Percentiles rank a stretch among this genome's conserved stretches.
Conservation (phyloP, 2,797 vertebrate genomes). For the Pterois miles region DNA sequence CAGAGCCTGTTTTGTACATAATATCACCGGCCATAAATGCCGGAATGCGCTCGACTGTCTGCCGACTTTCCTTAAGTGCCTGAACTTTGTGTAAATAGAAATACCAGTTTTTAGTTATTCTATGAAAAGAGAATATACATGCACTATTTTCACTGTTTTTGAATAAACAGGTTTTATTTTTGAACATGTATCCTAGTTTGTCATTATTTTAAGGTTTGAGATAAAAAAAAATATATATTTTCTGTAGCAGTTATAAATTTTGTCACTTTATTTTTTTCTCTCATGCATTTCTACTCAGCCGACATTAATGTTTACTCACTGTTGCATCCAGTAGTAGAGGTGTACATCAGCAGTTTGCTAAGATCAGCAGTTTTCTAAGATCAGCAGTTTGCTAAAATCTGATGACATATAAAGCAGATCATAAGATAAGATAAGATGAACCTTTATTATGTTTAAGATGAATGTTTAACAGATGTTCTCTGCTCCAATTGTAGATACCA, state of each 20-base stretch:
- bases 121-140: conserved; percentile 30
- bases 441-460: background rate
- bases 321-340: background rate
- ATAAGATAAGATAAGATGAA: no score
- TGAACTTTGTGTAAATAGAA: conserved; percentile 66
- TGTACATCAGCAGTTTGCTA: background rate
- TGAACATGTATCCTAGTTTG: conserved; percentile 6
- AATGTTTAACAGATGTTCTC: background rate
- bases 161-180: conserved; percentile 71
- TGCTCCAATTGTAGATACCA: background rate
- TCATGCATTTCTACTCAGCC: background rate
- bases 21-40: conserved; percentile 53
- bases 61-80: conserved; percentile 38
- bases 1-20: conserved; percentile 72
- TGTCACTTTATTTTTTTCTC: background rate
- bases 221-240: background rate
- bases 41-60: conserved; percentile 60
- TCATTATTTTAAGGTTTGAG: background rate
- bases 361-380: background rate
- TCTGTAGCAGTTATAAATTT: background rate
- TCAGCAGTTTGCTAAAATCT: background rate
- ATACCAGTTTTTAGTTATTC: conserved; percentile 14
- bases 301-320: background rate
- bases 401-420: background rate
- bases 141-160: conserved; percentile 50